Conservation (phyloP, 2,113 vertebrate genomes). For the Ailuropoda melanoleuca region DNA sequence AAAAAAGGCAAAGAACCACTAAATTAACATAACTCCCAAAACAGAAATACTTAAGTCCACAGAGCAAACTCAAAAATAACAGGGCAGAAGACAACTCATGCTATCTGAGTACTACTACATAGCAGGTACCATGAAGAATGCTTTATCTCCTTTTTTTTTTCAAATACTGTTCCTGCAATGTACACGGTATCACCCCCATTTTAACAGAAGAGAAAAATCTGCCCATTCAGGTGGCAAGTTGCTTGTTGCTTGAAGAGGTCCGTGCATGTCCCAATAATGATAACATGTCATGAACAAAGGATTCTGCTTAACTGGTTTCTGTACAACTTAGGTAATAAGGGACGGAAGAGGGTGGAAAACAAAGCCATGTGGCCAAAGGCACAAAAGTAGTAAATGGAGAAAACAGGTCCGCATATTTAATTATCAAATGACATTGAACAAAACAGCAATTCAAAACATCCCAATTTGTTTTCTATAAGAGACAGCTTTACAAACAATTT, state of each 20-base stretch:
- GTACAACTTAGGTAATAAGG: background rate
- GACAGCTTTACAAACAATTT: background rate
- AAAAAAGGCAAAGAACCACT: background rate
- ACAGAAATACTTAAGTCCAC: background rate
- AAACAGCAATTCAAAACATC: slow-evolving; percentile 19
- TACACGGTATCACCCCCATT: background rate
- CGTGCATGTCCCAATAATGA: background rate
- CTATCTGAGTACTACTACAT: background rate
- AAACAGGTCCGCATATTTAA: background rate
- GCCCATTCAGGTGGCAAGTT: background rate
- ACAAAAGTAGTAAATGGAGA: background rate
- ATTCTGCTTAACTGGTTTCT: background rate
- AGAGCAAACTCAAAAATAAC: slow-evolving; percentile 7
- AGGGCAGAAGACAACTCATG: background rate
- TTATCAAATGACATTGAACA: background rate
- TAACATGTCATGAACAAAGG: background rate
- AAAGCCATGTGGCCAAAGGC: background rate
- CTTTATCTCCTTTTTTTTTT: background rate
- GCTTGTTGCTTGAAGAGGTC: background rate
- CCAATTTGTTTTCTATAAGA: background rate
- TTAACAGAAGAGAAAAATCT: slow-evolving; percentile 6
- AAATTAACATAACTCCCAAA: slow-evolving; percentile 3
- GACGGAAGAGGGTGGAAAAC: background rate
- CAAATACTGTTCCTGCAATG: background rate
- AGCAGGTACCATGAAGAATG: background rate